Conservation (phyloP, 1,140 invertebrate species). For the Coelopa frigida region DNA sequence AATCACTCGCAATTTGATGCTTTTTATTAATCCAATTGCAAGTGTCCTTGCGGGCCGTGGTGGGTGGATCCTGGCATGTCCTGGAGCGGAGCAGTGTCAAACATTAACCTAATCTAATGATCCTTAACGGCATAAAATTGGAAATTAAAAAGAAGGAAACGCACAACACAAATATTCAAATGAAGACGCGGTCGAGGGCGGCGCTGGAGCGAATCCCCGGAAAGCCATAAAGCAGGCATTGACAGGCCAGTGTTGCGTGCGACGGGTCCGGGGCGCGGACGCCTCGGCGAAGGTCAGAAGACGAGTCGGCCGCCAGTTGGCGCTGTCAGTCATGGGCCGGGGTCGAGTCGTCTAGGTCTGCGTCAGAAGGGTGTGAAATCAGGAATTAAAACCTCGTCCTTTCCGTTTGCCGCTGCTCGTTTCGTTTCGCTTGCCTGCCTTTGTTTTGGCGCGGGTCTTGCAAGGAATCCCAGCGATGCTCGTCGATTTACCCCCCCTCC, state of each 20-base stretch:
- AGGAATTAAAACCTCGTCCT: slow-evolving; percentile 41
- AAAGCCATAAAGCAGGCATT: slow-evolving; percentile 18
- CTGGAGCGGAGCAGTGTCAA: no score
- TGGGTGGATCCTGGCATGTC: no score
- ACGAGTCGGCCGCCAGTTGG: no score
- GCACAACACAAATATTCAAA: slow-evolving; percentile 19
- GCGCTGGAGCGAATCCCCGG: not conserved
- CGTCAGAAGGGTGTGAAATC: slow-evolving; percentile 43
- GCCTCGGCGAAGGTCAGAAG: not conserved
- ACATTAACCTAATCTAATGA: slow-evolving; percentile 44
- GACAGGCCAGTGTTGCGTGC: slow-evolving; percentile 9
- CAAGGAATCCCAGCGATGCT: not conserved
- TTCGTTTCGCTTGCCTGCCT: slow-evolving; percentile 7
- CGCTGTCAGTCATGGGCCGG: no score
- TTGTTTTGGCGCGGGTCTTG: not conserved
- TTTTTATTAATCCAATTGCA: slow-evolving; percentile 40
- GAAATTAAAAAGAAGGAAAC: slow-evolving; percentile 14
- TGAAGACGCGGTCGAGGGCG: not conserved
- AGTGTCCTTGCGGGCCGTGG: not conserved
- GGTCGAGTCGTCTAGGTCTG: no score
- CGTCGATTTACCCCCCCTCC: not conserved
- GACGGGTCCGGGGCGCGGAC: not conserved
- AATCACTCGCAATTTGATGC: slow-evolving; percentile 36
- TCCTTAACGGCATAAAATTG: slow-evolving; percentile 41
- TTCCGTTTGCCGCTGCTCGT: not conserved